Conservation (phyloP, 92 coral and sea anemone genomes). For the Porites evermanni region DNA sequence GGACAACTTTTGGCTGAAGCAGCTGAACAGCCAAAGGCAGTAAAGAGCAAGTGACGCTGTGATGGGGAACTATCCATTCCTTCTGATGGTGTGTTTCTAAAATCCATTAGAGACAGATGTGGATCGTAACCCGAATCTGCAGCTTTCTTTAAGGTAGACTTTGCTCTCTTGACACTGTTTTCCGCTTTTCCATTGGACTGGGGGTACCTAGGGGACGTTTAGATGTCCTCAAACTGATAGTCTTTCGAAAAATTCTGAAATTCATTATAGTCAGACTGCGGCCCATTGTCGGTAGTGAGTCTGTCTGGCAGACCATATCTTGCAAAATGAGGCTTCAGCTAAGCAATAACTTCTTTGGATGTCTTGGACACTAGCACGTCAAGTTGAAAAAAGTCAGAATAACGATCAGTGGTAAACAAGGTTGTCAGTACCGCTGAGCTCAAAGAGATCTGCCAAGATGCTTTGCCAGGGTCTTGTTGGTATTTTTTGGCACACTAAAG, state of each 20-base stretch:
- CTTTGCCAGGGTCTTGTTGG: neutral
- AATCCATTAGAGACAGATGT: constrained; percentile 10
- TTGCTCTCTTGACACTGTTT: constrained; percentile 39
- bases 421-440: constrained; percentile 8
- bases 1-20: constrained; percentile 32
- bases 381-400: constrained; percentile 39
- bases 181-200: neutral
- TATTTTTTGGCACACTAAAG: no score
- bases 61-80: constrained; percentile 37
- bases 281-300: constrained; percentile 7
- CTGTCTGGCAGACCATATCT: constrained; percentile 47
- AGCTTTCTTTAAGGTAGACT: no score
- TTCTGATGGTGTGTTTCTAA: constrained; percentile 37
- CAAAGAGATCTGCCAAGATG: constrained; percentile 40
- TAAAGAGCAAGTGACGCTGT: constrained; percentile 24
- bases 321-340: constrained; percentile 1
- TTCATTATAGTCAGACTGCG: neutral
- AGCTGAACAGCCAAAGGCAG: constrained; percentile 20
- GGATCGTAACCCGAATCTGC: neutral
- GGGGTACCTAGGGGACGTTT: neutral
- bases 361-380: constrained; percentile 26
- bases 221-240: neutral
- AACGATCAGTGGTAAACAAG: constrained; percentile 48
- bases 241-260: constrained; percentile 1
- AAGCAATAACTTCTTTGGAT: constrained; percentile 35